Evolutionary conservation across 2,888 invertebrate genomes (phyloP).

Genomic region (Hesperia comma): DNA sequence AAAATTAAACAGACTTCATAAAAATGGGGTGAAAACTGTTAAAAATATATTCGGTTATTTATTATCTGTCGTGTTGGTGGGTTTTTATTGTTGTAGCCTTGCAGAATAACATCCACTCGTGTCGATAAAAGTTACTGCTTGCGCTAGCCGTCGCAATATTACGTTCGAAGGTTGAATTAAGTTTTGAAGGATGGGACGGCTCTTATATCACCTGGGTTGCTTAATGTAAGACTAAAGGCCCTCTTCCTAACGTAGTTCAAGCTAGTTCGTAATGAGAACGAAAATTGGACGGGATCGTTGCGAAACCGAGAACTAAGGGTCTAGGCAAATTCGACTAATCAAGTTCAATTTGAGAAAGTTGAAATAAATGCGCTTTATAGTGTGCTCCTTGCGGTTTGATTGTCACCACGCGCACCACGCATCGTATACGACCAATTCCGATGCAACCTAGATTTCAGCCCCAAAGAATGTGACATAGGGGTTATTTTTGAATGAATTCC

Average conservation of each 20-base stretch:
- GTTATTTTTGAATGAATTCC: too few species aligned
- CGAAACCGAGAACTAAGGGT: slow-evolving; percentile 42
- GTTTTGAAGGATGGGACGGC: slow-evolving; percentile 22
- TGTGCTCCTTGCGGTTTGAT: too few species aligned
- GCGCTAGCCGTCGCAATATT: slow-evolving; percentile 11
- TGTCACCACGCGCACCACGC: too few species aligned
- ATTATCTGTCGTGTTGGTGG: not conserved
- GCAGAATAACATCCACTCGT: slow-evolving; percentile 2
- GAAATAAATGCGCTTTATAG: too few species aligned
- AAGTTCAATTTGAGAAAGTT: too few species aligned
- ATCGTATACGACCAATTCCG: too few species aligned
- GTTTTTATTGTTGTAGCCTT: slow-evolving; percentile 15
- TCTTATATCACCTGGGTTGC: not conserved
- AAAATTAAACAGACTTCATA: slow-evolving; percentile 63
- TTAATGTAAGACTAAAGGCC: slow-evolving; percentile 52
- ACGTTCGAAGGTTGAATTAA: slow-evolving; percentile 20
- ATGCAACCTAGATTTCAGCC: too few species aligned
- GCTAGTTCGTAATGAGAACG: slow-evolving; percentile 53
- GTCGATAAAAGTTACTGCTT: slow-evolving; percentile 2
- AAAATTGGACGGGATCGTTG: slow-evolving; percentile 41
- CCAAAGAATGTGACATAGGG: too few species aligned
- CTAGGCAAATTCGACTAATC: too few species aligned
- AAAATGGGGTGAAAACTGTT: slow-evolving; percentile 47
- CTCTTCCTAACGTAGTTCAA: slow-evolving; percentile 55
- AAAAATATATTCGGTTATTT: slow-evolving; percentile 18